These are phyloP conservation scores for Callithrix jacchus DNA, from an alignment of 2,113 vertebrate species.

Conservation along the genomic window DNA sequence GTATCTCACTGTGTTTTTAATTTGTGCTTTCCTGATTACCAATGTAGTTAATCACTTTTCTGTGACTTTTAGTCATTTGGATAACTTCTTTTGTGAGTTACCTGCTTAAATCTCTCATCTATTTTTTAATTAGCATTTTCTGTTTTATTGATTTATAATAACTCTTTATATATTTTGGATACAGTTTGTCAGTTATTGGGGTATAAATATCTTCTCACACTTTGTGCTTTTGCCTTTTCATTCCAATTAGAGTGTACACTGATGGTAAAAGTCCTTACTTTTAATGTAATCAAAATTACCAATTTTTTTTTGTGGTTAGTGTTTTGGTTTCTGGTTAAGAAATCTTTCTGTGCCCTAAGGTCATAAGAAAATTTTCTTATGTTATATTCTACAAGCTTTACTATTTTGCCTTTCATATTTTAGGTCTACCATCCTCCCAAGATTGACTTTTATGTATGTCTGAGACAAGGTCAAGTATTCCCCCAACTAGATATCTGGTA, in stretches of 20 bases:
- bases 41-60: not conserved
- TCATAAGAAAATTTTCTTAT: not conserved
- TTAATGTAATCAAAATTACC: not conserved
- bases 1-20: not conserved
- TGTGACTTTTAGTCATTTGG: not conserved
- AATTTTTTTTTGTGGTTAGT: not conserved
- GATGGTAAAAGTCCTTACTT: not conserved
- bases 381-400: not conserved
- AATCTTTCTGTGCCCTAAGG: not conserved
- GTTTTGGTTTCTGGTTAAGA: not conserved
- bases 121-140: not conserved
- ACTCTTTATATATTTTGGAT: not conserved
- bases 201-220: not conserved
- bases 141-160: not conserved
- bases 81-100: not conserved
- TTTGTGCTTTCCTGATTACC: not conserved
- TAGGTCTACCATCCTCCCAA: not conserved
- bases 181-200: not conserved
- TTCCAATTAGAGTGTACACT: not conserved
- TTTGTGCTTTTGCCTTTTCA: not conserved
- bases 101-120: not conserved
- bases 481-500: too few relatives aligned
- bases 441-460: not conserved
- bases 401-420: not conserved
- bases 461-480: not conserved